These are phyloP conservation scores for Tipula lateralis DNA, from an alignment of 2,888 invertebrate species.

Conservation along the genomic window DNA sequence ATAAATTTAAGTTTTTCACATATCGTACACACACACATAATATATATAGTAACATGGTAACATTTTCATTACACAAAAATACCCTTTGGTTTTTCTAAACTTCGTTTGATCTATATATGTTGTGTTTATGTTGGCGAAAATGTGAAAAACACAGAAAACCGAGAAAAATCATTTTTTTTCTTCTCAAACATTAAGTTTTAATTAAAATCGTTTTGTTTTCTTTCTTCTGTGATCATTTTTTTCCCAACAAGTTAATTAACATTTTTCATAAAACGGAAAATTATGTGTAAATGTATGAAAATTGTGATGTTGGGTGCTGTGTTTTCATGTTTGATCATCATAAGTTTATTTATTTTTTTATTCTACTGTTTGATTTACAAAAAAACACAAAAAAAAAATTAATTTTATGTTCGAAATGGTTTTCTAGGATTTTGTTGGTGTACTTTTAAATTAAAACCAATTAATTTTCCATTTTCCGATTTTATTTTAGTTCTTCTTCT, in stretches of 20 bases:
- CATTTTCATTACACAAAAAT: neutral
- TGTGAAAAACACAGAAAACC: neutral
- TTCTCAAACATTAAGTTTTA: neutral
- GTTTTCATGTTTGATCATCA: conserved; percentile 2
- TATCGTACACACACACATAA: neutral
- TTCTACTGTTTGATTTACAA: neutral
- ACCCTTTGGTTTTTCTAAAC: neutral
- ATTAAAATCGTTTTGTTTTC: conserved; percentile 1
- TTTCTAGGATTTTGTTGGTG: neutral
- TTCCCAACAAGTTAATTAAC: neutral
- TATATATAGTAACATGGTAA: neutral
- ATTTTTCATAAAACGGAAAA: conserved; percentile 19
- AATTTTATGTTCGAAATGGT: neutral
- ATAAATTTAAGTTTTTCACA: neutral
- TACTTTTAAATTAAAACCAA: neutral
- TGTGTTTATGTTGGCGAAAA: conserved; percentile 8
- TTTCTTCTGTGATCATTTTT: neutral
- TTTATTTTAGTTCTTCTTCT: neutral
- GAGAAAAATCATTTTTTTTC: neutral
- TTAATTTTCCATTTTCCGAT: conserved; percentile 11
- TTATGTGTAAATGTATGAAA: neutral
- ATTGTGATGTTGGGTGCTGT: neutral
- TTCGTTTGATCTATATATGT: neutral
- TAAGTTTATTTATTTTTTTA: neutral
- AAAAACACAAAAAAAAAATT: neutral